phyloP scores from a whole-genome alignment of 1,140 invertebrate species.

The Manduca sexta region DNA sequence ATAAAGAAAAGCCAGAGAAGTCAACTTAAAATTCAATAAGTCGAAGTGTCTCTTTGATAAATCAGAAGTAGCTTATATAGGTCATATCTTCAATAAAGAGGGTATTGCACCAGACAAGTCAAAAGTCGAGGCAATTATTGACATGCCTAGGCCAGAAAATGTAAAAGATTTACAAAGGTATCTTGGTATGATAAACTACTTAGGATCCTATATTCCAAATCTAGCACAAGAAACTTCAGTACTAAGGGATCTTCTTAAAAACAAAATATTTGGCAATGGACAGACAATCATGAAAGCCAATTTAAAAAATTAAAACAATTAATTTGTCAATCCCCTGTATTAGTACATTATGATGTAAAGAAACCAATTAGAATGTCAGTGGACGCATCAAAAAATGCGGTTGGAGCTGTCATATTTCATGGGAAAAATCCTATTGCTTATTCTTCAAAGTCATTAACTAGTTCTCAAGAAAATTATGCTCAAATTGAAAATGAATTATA shows the following conservation, averaged over 20 bases:
- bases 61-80: no score
- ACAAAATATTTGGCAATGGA: neutral
- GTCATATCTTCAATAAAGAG: neutral
- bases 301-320: neutral
- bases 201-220: neutral
- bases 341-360: neutral
- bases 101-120: neutral
- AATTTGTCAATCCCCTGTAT: neutral
- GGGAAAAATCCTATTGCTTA: constrained; percentile 9
- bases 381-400: constrained; percentile 1
- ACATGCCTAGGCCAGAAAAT: neutral
- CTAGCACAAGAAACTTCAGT: neutral
- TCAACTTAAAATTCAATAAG: no score
- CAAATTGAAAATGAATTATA: constrained; percentile 13
- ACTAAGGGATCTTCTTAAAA: neutral
- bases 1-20: no score
- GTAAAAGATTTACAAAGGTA: neutral
- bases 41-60: no score
- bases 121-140: neutral
- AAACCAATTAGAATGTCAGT: neutral
- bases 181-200: neutral
- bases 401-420: constrained; percentile 11
- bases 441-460: constrained; percentile 3
- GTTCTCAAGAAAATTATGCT: constrained; percentile 1
- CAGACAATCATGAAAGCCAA: neutral